These are phyloP conservation scores for Drosophila cognata DNA, from an alignment of 2,888 invertebrate species.

Conservation along the genomic window DNA sequence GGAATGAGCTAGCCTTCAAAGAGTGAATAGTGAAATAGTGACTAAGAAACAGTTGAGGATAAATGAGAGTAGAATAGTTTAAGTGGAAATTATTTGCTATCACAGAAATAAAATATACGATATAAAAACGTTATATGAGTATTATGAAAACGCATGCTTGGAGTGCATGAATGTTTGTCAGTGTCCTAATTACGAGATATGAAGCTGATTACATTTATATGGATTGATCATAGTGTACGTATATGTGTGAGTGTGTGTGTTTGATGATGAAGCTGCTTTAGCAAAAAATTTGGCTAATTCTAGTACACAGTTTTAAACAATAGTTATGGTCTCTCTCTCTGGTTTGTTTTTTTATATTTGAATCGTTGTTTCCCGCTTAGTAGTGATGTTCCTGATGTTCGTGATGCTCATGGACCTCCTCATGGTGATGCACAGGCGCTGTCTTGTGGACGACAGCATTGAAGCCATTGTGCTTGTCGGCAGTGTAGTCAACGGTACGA, in stretches of 20 bases:
- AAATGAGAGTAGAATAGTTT: constrained; percentile 20
- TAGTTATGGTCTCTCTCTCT: constrained; percentile 48
- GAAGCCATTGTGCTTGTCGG: constrained; percentile 85
- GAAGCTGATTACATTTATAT: constrained; percentile 72
- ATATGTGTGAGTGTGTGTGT: constrained; percentile 6
- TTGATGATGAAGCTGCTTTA: constrained; percentile 47
- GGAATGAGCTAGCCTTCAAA: constrained; percentile 57
- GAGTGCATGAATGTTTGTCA: constrained; percentile 52
- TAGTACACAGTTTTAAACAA: constrained; percentile 59
- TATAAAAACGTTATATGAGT: constrained; percentile 61
- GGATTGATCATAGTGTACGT: constrained; percentile 59
- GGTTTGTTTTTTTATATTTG: constrained; percentile 1
- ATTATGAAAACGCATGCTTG: constrained; percentile 53
- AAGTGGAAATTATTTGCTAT: constrained; percentile 73
- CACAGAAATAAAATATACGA: constrained; percentile 77
- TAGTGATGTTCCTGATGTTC: constrained; percentile 71
- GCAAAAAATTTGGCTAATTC: constrained; percentile 77
- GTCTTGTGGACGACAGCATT: constrained; percentile 85
- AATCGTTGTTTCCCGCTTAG: constrained; percentile 37
- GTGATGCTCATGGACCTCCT: constrained; percentile 72
- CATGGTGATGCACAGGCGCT: constrained; percentile 83
- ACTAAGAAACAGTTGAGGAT: constrained; percentile 52
- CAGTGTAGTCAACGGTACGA: constrained; percentile 87
- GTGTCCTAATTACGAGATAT: constrained; percentile 80
- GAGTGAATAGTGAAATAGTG: constrained; percentile 52